Conservation (phyloP, 2,113 vertebrate genomes). For the Motacilla tschutschensis region DNA sequence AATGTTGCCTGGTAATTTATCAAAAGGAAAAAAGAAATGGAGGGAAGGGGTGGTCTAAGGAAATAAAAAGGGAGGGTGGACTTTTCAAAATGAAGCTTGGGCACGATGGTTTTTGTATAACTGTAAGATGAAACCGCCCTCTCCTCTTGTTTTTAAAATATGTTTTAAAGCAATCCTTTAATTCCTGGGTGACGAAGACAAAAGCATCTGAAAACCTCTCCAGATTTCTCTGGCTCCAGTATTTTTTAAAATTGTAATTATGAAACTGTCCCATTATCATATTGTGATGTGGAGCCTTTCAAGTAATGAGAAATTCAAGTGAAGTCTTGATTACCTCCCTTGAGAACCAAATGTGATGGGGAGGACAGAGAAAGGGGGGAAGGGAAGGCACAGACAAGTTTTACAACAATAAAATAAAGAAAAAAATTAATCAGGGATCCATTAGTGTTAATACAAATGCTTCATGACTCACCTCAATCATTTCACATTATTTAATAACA, state of each 20-base stretch:
- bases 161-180: constrained; percentile 16
- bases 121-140: neutral
- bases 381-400: constrained; percentile 6
- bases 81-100: neutral
- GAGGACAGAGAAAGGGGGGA: neutral
- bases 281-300: constrained; percentile 55
- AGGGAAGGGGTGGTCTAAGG: neutral
- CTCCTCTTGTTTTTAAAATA: neutral
- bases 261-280: constrained; percentile 58
- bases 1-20: neutral
- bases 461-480: constrained; percentile 61
- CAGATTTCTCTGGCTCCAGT: constrained; percentile 1
- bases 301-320: constrained; percentile 61
- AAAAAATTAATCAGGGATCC: constrained; percentile 59
- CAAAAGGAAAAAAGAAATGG: neutral
- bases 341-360: constrained; percentile 47
- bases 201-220: constrained; percentile 36
- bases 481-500: constrained; percentile 64
- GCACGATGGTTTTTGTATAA: neutral
- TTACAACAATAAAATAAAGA: constrained; percentile 53
- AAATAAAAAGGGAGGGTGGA: neutral
- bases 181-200: constrained; percentile 40
- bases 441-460: constrained; percentile 62
- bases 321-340: constrained; percentile 62
- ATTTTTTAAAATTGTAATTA: constrained; percentile 40